Evolutionary conservation across 2,797 vertebrate genomes (phyloP).

Genomic region (Craterocephalus amniculus): DNA sequence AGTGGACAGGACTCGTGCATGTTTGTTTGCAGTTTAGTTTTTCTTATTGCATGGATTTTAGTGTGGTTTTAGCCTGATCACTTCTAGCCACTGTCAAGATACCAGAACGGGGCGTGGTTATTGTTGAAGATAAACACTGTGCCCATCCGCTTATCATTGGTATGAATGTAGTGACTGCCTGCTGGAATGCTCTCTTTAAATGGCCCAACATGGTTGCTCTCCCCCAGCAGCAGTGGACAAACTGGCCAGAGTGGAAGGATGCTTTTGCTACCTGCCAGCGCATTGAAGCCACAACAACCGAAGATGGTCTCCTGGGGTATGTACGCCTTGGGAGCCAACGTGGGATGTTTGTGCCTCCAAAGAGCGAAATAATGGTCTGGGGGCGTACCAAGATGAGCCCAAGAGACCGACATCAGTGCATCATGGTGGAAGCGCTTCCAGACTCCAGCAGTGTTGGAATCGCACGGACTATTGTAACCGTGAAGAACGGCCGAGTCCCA

Average conservation of each 20-base stretch:
- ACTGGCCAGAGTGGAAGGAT: background rate
- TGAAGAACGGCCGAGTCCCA: background rate
- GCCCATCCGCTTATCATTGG: too few species aligned
- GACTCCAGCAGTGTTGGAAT: background rate
- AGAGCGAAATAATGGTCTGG: too few species aligned
- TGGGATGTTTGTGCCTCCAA: too few species aligned
- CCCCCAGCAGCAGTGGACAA: background rate
- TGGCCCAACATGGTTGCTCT: background rate
- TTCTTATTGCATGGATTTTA: too few species aligned
- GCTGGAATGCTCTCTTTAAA: background rate
- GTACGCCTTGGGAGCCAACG: too few species aligned
- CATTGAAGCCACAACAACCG: background rate
- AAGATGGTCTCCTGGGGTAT: background rate
- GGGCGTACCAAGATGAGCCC: background rate
- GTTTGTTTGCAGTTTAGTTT: too few species aligned
- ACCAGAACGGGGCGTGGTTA: too few species aligned
- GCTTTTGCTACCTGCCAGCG: background rate
- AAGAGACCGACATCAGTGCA: background rate
- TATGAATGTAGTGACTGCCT: background rate
- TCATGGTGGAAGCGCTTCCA: background rate
- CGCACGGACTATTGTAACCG: too few species aligned
- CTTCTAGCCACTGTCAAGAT: too few species aligned
- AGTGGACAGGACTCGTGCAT: too few species aligned
- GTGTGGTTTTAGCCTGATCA: too few species aligned
- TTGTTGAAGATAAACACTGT: too few species aligned